phyloP scores from a whole-genome alignment of 1,140 invertebrate species.

The Chironomus tepperi region DNA sequence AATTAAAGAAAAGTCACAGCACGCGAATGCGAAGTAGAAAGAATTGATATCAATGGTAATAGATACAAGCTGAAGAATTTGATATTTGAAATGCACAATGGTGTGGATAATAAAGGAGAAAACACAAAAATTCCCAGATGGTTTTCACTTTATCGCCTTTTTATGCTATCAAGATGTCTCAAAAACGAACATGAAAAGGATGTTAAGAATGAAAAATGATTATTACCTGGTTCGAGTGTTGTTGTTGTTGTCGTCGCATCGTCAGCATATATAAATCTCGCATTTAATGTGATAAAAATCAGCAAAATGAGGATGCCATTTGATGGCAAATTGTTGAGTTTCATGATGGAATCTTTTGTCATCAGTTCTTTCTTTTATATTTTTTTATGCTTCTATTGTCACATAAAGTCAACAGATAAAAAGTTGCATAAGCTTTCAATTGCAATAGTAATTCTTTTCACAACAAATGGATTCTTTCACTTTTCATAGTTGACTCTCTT shows the following conservation, averaged over 20 bases:
- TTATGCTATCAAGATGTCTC: neutral
- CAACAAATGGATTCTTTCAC: neutral
- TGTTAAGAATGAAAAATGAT: neutral
- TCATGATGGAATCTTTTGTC: slow-evolving; percentile 13
- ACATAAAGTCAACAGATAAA: slow-evolving; percentile 14
- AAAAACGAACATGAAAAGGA: too few relatives aligned
- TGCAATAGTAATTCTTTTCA: neutral
- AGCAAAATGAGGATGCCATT: slow-evolving; percentile 8
- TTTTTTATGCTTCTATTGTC: neutral
- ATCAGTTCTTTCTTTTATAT: neutral
- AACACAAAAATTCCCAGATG: slow-evolving; percentile 12
- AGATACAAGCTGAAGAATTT: neutral
- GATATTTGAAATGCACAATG: neutral
- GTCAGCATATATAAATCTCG: slow-evolving; percentile 12
- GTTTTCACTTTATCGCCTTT: slow-evolving; percentile 12
- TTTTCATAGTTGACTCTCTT: too few relatives aligned
- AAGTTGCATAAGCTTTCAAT: neutral
- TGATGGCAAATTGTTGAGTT: slow-evolving; percentile 12
- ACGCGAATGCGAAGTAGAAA: neutral
- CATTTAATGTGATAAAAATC: neutral
- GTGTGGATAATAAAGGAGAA: neutral
- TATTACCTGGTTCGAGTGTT: slow-evolving; percentile 5
- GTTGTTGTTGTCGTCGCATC: slow-evolving; percentile 11
- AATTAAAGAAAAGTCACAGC: neutral
- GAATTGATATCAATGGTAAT: slow-evolving; percentile 5